phyloP scores from a whole-genome alignment of 2,797 vertebrate species.

The Columba guinea region DNA sequence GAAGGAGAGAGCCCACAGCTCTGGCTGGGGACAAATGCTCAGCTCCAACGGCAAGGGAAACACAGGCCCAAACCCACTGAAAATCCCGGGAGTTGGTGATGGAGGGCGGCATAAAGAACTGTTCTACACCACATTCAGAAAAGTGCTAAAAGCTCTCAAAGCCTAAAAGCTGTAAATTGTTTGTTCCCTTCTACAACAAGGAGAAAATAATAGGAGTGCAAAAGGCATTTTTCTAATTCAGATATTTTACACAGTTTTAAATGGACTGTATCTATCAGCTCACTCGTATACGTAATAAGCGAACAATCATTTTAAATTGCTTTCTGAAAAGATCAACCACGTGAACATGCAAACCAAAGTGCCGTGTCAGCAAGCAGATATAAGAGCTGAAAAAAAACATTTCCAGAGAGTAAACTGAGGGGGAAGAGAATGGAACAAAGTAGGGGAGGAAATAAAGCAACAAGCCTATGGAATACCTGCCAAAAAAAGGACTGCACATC shows the following conservation, averaged over 20 bases:
- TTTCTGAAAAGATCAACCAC: constrained; percentile 48
- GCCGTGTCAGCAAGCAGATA: constrained; percentile 37
- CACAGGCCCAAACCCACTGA: background rate
- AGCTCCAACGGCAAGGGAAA: background rate
- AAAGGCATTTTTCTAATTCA: background rate
- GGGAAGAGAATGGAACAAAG: background rate
- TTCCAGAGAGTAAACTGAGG: constrained; percentile 32
- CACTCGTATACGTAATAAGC: background rate
- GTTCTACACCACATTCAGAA: background rate
- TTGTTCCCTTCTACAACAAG: background rate
- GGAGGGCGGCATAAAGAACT: constrained; percentile 13
- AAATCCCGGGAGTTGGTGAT: background rate
- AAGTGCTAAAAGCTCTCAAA: constrained; percentile 31
- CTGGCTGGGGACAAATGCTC: background rate
- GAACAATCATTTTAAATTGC: constrained; percentile 35
- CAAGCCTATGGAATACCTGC: constrained; percentile 21
- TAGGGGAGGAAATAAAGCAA: constrained; percentile 36
- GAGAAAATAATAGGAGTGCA: background rate
- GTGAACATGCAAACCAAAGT: constrained; percentile 41
- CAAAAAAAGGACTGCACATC: constrained; percentile 36
- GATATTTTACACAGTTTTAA: background rate
- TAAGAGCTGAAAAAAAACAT: constrained; percentile 30
- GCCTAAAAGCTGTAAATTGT: constrained; percentile 23
- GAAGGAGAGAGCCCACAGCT: background rate
- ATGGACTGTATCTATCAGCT: background rate